A percentile compares a stretch with the other conserved stretches of the same genome.
These are phyloP conservation scores for Latrodectus geometricus DNA, from an alignment of 1,140 invertebrate species.

Conservation along the genomic window DNA sequence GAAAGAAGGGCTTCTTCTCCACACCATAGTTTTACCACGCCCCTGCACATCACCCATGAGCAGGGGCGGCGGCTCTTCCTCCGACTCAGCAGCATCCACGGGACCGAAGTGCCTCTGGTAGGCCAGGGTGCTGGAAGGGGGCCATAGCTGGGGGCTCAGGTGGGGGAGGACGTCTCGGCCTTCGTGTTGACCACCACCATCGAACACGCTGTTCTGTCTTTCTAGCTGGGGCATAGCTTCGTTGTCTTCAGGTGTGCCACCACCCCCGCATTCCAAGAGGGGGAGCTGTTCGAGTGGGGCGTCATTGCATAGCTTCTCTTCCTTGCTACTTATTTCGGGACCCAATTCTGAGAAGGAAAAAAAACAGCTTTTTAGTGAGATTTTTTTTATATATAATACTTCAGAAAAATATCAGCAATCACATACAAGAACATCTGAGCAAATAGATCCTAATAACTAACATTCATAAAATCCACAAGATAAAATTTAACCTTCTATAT, in stretches of 20 bases:
- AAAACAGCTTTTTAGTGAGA: background rate
- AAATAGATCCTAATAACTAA: no score
- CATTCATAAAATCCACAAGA: no score
- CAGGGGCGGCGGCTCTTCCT: constrained; percentile 38
- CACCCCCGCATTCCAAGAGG: constrained; percentile 5
- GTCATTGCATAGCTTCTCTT: background rate
- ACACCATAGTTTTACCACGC: constrained; percentile 57
- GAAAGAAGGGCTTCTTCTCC: constrained; percentile 21
- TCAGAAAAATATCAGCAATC: background rate
- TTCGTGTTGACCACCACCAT: constrained; percentile 35
- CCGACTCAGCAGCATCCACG: background rate
- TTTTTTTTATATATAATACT: background rate
- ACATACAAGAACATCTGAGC: background rate
- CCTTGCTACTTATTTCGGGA: constrained; percentile 12
- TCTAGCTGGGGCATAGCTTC: constrained; percentile 53
- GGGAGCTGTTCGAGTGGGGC: constrained; percentile 11
- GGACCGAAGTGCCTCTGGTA: constrained; percentile 35
- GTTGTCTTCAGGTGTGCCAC: constrained; percentile 12
- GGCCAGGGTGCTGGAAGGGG: constrained; percentile 46
- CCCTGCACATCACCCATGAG: constrained; percentile 51
- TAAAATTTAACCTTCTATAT: no score
- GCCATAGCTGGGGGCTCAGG: constrained; percentile 60
- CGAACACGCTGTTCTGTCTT: constrained; percentile 57
- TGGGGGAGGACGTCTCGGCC: constrained; percentile 39
- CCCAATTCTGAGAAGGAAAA: constrained; percentile 16